Evolutionary conservation across 2,888 invertebrate species (phyloP).

Genomic region (Sinelater perroti): DNA sequence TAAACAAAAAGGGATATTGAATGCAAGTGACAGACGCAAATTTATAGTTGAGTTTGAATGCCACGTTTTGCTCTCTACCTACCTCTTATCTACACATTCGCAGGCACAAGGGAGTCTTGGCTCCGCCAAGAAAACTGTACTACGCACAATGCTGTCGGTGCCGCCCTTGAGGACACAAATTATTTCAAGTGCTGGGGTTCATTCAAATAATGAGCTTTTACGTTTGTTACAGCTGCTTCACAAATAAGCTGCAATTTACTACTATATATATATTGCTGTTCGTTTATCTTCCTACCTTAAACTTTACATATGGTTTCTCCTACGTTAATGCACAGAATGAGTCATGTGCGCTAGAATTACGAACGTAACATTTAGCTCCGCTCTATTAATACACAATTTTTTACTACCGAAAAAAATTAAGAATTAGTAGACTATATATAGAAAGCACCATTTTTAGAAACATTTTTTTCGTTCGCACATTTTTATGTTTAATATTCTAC

Average conservation of each 20-base stretch:
- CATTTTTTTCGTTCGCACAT: too few relatives aligned
- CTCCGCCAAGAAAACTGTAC: constrained; percentile 5
- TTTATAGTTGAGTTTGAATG: constrained; percentile 9
- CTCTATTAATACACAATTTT: too few relatives aligned
- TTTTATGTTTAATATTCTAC: too few relatives aligned
- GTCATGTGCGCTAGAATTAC: too few relatives aligned
- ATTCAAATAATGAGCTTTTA: constrained; percentile 32
- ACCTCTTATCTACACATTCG: constrained; percentile 30
- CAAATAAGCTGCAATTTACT: constrained; percentile 28
- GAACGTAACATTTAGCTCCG: too few relatives aligned
- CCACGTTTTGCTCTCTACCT: constrained; percentile 22
- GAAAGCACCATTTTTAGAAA: too few relatives aligned
- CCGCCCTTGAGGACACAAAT: constrained; percentile 31
- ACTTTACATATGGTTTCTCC: too few relatives aligned
- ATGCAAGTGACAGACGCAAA: constrained; percentile 8
- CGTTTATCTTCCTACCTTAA: too few relatives aligned
- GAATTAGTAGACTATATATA: too few relatives aligned
- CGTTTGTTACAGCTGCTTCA: constrained; percentile 33
- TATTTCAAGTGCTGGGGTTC: constrained; percentile 29
- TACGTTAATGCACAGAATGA: too few relatives aligned
- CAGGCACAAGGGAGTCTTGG: constrained; percentile 24
- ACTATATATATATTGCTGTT: constrained; percentile 23
- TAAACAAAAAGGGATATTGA: constrained; percentile 28
- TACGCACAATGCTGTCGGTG: constrained; percentile 21
- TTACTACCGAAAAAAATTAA: too few relatives aligned